Evolutionary conservation across 2,888 invertebrate genomes (phyloP), one percentile per base, ranked within the genome.

Genomic region (Diaprepes abbreviatus): DNA sequence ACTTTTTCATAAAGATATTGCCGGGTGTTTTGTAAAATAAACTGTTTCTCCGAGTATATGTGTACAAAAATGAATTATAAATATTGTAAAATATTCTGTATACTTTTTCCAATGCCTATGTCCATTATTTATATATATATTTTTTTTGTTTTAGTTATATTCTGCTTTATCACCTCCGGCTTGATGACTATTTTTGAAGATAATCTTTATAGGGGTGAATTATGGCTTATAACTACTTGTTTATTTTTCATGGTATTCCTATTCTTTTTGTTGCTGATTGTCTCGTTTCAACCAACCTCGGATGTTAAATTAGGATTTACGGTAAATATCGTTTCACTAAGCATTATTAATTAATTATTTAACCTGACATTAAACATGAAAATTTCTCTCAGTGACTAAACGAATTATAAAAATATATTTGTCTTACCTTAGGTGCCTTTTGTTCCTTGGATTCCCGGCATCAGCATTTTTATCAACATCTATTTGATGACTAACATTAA

Each of bases 401-500:
- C n/a, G n/a, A n/a, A n/a, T n/a, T n/a, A n/a, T n/a, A n/a, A 24
- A 5, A 52, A 24, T 38, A 38, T 21, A 40, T 19, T 38, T 28
- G 16, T 5, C 48, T 17, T 33, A 19, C 43, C 74, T 52, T 84
- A 94, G 91, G 93, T 95, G 6, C 96, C 96, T 0, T 83, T 92
- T 5, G 92, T 96, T 0, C 96, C 96, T 1, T 87, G 93, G 79
- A 81, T 95, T 60, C 96, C 96, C 0, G 91, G 91, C 35, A 76
- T 93, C 14, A 94, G 95, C 79, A 91, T 95, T 73, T 88, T 94
- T 74, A 88, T 93, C 45, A 96, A 96, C 81, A 87, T 94, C 63
- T 94, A 94, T 80, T 85, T 97, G 12, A 95, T 96, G 94, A 87
- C 93, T 58, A 90, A 93, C 81, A 85, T 96, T 73, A 92, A 92